A percentile compares a stretch with the other conserved stretches of the same genome.
Evolutionary conservation across 2,888 invertebrate species (phyloP).

Genomic region (Tetanocera ferruginea): DNA sequence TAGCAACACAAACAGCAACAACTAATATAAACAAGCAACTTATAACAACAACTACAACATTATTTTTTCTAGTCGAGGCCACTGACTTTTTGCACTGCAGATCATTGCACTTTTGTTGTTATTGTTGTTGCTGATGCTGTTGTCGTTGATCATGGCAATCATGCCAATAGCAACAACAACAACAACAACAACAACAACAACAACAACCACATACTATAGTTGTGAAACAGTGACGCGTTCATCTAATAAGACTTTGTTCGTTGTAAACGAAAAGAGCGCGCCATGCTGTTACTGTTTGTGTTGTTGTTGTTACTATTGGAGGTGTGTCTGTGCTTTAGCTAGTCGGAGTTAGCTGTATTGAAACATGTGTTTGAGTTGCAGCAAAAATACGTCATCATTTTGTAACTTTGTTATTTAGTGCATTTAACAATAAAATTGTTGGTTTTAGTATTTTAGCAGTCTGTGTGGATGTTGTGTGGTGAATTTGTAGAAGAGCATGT

Average conservation of each 20-base stretch:
- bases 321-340: not conserved
- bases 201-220: conserved; percentile 35
- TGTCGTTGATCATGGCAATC: not conserved
- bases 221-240: conserved; percentile 19
- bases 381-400: not conserved
- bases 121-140: not conserved
- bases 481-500: no score
- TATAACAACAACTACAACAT: conserved; percentile 41
- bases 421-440: no score
- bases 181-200: conserved; percentile 28
- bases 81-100: conserved; percentile 64
- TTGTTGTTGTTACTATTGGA: not conserved
- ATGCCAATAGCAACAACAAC: conserved; percentile 39
- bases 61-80: conserved; percentile 50
- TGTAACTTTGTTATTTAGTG: no score
- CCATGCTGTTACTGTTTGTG: not conserved
- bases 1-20: not conserved
- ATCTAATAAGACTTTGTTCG: not conserved
- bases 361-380: not conserved
- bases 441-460: no score
- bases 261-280: not conserved
- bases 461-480: no score
- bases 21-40: not conserved
- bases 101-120: conserved; percentile 63
- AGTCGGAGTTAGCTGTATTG: not conserved